Conservation (phyloP, 2,888 invertebrate species). For the Drosophila melanocephala region DNA sequence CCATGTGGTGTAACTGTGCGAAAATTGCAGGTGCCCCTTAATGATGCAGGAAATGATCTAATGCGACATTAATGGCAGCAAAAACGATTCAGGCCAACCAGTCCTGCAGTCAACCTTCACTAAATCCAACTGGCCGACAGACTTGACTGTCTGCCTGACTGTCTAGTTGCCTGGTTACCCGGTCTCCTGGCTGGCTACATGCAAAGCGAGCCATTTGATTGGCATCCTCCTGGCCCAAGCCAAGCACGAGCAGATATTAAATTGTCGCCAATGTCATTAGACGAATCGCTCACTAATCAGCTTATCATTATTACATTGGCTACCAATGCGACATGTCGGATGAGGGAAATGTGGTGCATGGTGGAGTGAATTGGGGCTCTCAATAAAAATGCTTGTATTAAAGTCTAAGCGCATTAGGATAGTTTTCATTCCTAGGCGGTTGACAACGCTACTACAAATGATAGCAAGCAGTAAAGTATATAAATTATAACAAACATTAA, state of each 20-base stretch:
- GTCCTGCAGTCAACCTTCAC: slow-evolving; percentile 2
- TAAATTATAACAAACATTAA: neutral
- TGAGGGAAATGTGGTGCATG: neutral
- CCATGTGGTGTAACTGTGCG: slow-evolving; percentile 49
- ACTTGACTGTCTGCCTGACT: neutral
- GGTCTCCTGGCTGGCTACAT: slow-evolving; percentile 13
- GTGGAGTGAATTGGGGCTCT: slow-evolving; percentile 1
- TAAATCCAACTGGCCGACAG: slow-evolving; percentile 3
- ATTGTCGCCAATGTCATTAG: slow-evolving; percentile 70
- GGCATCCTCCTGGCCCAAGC: slow-evolving; percentile 13
- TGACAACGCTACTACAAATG: slow-evolving; percentile 15
- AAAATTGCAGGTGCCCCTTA: slow-evolving; percentile 66
- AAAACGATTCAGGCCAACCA: slow-evolving; percentile 23
- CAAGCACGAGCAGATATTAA: slow-evolving; percentile 33
- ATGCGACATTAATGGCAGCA: slow-evolving; percentile 61
- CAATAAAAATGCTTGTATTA: slow-evolving; percentile 62
- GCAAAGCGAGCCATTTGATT: slow-evolving; percentile 38
- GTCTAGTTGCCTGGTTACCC: neutral
- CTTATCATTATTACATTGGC: slow-evolving; percentile 73
- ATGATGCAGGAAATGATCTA: slow-evolving; percentile 79
- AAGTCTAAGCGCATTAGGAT: slow-evolving; percentile 51
- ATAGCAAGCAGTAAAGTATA: neutral
- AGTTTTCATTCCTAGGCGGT: slow-evolving; percentile 24
- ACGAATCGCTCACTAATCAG: slow-evolving; percentile 69
- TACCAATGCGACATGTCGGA: slow-evolving; percentile 1